These are phyloP conservation scores for Ptyas mucosa DNA, from an alignment of 2,113 vertebrate genomes.

Conservation along the genomic window DNA sequence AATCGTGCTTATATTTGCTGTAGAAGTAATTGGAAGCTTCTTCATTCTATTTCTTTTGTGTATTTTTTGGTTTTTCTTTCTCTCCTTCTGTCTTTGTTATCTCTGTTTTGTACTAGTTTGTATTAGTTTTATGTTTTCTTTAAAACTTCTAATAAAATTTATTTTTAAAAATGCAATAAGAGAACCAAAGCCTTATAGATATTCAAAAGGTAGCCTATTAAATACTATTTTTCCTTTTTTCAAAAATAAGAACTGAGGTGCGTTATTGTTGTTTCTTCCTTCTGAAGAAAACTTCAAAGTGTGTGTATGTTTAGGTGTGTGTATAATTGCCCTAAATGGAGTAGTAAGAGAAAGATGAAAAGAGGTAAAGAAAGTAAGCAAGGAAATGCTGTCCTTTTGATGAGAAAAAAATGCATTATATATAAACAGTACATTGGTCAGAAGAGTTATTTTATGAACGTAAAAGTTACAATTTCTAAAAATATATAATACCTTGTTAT, in stretches of 20 bases:
- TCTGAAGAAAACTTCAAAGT: constrained; percentile 32
- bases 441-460: constrained; percentile 36
- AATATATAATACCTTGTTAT: not conserved
- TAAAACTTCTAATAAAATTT: not conserved
- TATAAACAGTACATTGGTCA: constrained; percentile 9
- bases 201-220: not conserved
- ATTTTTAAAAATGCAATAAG: not conserved
- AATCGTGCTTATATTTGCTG: too few relatives aligned
- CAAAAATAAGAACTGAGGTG: constrained; percentile 41
- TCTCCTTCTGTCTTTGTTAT: not conserved
- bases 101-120: not conserved
- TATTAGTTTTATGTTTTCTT: not conserved
- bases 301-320: constrained; percentile 12
- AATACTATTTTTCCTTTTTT: not conserved
- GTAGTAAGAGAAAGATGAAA: constrained; percentile 44
- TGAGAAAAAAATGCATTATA: not conserved
- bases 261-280: constrained; percentile 36
- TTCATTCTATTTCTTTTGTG: not conserved
- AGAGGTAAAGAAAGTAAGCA: constrained; percentile 32
- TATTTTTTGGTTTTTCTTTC: not conserved
- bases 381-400: constrained; percentile 41
- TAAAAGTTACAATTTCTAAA: constrained; percentile 30
- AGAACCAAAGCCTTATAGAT: not conserved
- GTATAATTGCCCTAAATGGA: constrained; percentile 42
- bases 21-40: too few relatives aligned